Conservation (phyloP, 2,113 vertebrate genomes). For the Theropithecus gelada region DNA sequence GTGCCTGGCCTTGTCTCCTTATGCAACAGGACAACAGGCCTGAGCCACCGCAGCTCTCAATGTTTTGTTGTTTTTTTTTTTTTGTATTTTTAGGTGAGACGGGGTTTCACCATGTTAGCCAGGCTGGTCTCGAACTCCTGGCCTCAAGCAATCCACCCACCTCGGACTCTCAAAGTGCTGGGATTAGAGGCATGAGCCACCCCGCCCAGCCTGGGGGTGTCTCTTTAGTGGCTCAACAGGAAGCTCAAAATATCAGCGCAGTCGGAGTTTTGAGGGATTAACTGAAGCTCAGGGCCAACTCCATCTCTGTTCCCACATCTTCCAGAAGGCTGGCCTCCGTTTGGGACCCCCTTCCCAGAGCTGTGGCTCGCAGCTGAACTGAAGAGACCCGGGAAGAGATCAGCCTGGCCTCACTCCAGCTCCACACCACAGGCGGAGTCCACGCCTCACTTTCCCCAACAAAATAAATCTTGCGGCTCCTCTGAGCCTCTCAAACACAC, state of each 20-base stretch:
- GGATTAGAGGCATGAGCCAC: too few relatives aligned
- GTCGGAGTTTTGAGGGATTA: neutral
- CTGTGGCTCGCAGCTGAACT: neutral
- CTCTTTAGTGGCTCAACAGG: neutral
- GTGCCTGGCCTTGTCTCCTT: too few relatives aligned
- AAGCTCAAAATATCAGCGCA: neutral
- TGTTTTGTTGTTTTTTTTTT: too few relatives aligned
- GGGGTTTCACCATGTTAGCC: too few relatives aligned
- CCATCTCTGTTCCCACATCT: neutral
- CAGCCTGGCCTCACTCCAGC: neutral
- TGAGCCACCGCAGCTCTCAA: too few relatives aligned
- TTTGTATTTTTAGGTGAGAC: too few relatives aligned
- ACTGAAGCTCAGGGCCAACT: accelerated
- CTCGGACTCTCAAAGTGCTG: too few relatives aligned
- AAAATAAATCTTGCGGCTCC: conserved; percentile 19
- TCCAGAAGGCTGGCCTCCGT: neutral
- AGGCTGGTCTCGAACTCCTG: too few relatives aligned
- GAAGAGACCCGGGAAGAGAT: neutral
- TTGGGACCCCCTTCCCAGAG: neutral
- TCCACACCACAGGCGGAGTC: neutral
- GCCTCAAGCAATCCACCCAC: too few relatives aligned
- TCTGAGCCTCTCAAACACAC: neutral
- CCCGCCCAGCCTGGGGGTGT: neutral
- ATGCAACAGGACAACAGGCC: too few relatives aligned
- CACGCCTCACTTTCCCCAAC: neutral